phyloP scores from a whole-genome alignment of 2,797 vertebrate species.

The Rhinichthys osculus region DNA sequence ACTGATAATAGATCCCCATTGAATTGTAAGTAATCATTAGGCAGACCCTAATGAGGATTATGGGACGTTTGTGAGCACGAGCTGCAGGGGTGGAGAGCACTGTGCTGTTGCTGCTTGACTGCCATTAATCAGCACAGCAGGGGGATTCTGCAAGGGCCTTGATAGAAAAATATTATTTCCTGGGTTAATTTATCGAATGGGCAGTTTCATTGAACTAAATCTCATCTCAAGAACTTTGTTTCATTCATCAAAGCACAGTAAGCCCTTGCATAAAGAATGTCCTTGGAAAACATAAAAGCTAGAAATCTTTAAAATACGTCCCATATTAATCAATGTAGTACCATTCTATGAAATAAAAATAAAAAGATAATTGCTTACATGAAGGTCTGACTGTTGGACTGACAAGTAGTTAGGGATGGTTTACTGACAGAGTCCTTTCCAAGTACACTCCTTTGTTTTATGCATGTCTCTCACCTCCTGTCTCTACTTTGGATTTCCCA shows the following conservation, averaged over 20 bases:
- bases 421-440: not conserved
- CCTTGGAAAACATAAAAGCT: slow-evolving; percentile 23
- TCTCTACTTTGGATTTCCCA: not conserved
- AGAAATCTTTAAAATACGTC: not conserved
- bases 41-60: slow-evolving; percentile 47
- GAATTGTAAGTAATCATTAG: slow-evolving; percentile 51
- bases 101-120: slow-evolving; percentile 21
- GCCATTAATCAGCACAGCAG: slow-evolving; percentile 56
- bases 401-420: no score
- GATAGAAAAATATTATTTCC: slow-evolving; percentile 42
- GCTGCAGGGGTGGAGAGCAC: slow-evolving; percentile 48
- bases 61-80: slow-evolving; percentile 46
- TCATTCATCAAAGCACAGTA: not conserved
- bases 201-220: slow-evolving; percentile 21
- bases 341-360: not conserved
- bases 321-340: not conserved
- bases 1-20: slow-evolving; percentile 38
- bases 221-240: slow-evolving; percentile 16
- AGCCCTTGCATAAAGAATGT: not conserved
- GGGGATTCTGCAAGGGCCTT: slow-evolving; percentile 33
- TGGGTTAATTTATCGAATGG: slow-evolving; percentile 30
- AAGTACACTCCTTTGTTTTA: not conserved
- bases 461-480: not conserved
- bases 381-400: slow-evolving; percentile 25
- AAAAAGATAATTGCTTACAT: slow-evolving; percentile 35